Evolutionary conservation across 2,888 invertebrate species (phyloP).

Genomic region (Platypus cylindrus): DNA sequence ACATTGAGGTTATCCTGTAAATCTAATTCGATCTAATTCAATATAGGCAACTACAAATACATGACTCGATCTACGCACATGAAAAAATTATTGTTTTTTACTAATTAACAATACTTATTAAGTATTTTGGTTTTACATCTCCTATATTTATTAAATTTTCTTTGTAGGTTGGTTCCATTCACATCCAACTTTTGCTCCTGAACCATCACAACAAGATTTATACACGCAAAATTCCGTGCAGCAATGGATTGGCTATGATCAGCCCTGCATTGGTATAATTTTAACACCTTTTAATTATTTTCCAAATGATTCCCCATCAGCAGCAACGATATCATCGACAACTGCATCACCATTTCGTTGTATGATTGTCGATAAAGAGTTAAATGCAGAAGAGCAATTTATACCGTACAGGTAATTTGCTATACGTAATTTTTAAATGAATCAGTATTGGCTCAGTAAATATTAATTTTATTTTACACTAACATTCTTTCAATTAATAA

Average conservation of each 20-base stretch:
- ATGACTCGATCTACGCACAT: too few relatives aligned
- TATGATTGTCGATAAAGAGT: constrained; percentile 38
- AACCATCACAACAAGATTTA: constrained; percentile 58
- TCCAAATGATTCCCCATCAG: too few relatives aligned
- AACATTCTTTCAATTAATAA: background rate
- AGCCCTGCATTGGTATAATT: constrained; percentile 52
- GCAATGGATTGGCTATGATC: constrained; percentile 39
- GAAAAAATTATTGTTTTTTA: too few relatives aligned
- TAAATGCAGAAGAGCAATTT: constrained; percentile 29
- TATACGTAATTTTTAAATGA: constrained; percentile 2
- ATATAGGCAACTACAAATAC: too few relatives aligned
- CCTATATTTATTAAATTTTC: background rate
- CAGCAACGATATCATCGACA: constrained; percentile 39
- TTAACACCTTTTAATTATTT: constrained; percentile 55
- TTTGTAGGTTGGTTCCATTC: constrained; percentile 66
- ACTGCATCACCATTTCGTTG: constrained; percentile 41
- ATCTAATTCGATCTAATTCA: too few relatives aligned
- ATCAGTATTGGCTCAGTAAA: background rate
- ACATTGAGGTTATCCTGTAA: too few relatives aligned
- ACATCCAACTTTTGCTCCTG: constrained; percentile 56
- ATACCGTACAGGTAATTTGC: constrained; percentile 39
- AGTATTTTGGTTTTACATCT: background rate
- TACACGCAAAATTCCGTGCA: constrained; percentile 51
- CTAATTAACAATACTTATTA: background rate
- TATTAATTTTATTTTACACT: background rate